Evolutionary conservation across 1,140 invertebrate genomes (phyloP), one percentile per base, ranked within the genome.

Genomic region (Protaetia brevitarsis): DNA sequence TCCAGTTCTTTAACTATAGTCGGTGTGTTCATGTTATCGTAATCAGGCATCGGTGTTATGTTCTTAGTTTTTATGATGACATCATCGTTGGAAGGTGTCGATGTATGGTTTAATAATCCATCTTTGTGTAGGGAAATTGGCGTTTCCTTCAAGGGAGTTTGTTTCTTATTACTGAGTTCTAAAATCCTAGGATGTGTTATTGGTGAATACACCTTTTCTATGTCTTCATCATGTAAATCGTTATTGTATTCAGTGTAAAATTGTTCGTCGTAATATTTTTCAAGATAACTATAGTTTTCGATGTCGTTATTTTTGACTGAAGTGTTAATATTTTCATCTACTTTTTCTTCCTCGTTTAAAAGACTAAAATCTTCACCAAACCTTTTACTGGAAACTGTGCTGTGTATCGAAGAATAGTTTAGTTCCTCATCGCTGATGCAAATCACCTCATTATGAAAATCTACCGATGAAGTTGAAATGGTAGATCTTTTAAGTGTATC

Each of bases 11-110:
- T 78, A 68, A 78, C 75, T 37, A 82, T 80, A 68, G 78, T 75
- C 2, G 83, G 83, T 23, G 80, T 81, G 37, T 79, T 72, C 82
- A 85, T 81, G 10, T 73, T 65, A 69, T 77, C 79, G 71, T 81
- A 85, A 78, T 84, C 74, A n/a, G 73, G 64, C 76, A 82, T 81
- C 5, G 84, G 83, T 11, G 83, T 84, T 3, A 85, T 77, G 70
- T 82, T 72, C 58, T 72, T 69, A 7, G 79, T 81, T 79, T 84
- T 85, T 2, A 84, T 73, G 28, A 83, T 71, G 63, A 62, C 29
- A 5, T 1, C 16, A 36, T 11, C 31, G 10, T 37, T 21, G 19
- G 60, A 31, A 29, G 57, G 28, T 11, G 5, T 36, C 10, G n/a
- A 2, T 23, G 3, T 4, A 34, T 23, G n/a, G n/a, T n/a, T n/a